Base-by-base conservation (phyloP, 2,888 invertebrate species). In the Mallateleia sp. region DNA sequence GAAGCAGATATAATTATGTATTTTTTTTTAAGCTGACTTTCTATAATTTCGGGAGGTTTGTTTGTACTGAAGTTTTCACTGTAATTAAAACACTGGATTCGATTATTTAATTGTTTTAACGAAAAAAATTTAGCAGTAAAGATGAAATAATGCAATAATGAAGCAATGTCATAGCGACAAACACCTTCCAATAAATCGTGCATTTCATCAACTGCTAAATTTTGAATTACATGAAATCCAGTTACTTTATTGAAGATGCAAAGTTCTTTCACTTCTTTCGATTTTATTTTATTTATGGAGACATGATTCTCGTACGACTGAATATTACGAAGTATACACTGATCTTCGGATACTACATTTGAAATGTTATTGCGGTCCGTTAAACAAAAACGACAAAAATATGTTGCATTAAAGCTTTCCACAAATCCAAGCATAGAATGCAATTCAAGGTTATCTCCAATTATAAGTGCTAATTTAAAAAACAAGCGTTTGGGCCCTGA, bases 151-250 rank as follows among this genome's bases (percentile, higher is more conserved):
- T 85, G 7, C 15, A 85, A 32, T 18, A 75, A 42, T 8, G 58
- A 60, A 14, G 79, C 66, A 60, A 82, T 20, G 22, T 89, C 88
- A 25, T 89, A 89, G 38, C 84, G 66, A 38, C 84, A 87, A 32
- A 87, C 28, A 0, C 88, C 88, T 54, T 89, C 85, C 7, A 81
- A 22, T 5, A 86, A 8, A 3, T 47, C 47, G 18, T 47, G 47
- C 47, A 47, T 47, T 5, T 18, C 47, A 11, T 47, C 47, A 47
- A 47, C 47, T 47, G 20, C 20, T 20, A 47, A 20, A 20, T 47
- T 47, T 1, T 47, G 18, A 18, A 47, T 9, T 18, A 47, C 47
- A 9, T 47, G 47, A 20, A 47, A 18, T 9, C 47, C 47, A 7
- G 9, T 9, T 20, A 47, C 9, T 20, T 9, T 47, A 47, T 47